Percentiles rank a stretch among this genome's conserved stretches.
Evolutionary conservation across 2,113 vertebrate species (phyloP).

Genomic region (Astur gentilis): DNA sequence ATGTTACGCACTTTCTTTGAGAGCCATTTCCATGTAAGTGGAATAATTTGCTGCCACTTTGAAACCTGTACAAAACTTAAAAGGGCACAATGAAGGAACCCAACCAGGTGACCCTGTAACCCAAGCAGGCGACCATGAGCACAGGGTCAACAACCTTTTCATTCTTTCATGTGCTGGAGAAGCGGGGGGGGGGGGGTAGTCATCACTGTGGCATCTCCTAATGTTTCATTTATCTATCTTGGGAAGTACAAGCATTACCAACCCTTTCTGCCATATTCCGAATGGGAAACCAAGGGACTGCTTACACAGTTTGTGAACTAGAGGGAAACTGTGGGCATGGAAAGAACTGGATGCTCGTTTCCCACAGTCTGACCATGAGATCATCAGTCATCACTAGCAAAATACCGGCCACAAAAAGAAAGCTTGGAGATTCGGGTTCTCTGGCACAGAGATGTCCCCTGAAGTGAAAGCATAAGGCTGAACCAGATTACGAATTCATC

Average conservation of each 20-base stretch:
- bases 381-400: neutral
- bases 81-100: neutral
- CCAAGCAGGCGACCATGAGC: no score
- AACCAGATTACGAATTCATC: neutral
- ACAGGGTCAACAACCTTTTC: neutral
- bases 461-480: neutral
- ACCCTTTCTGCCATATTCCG: neutral
- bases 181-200: no score
- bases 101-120: neutral
- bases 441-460: neutral
- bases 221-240: rapidly evolving
- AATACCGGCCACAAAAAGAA: rapidly evolving
- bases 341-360: rapidly evolving
- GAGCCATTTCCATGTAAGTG: neutral
- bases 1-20: rapidly evolving
- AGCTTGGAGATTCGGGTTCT: neutral
- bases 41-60: neutral
- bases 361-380: rapidly evolving
- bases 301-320: neutral
- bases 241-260: neutral
- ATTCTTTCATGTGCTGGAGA: neutral
- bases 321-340: neutral
- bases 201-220: rapidly evolving
- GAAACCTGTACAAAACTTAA: neutral
- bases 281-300: neutral